Base-by-base conservation (phyloP, 2,113 vertebrate species). In the Gobiocypris rarus region DNA sequence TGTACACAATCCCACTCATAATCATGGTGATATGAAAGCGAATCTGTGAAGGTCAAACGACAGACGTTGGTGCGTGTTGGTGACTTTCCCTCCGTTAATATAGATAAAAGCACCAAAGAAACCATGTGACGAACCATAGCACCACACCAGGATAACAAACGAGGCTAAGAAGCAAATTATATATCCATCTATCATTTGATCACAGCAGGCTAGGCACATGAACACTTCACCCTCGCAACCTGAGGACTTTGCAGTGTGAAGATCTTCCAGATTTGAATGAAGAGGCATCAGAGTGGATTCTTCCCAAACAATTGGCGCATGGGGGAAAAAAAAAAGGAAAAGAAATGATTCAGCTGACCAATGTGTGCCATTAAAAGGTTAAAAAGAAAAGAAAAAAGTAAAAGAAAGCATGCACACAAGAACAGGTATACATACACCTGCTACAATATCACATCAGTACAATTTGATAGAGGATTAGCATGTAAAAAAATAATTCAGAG, bases 401-500 rank as follows among this genome's bases (percentile, higher is more conserved):
- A 82, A 82, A 78, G 34, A 81, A 86, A 73, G 84, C 86, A 87
- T 85, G 86, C 88, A 89, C 71, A 85, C 86, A 78, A 76, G 61
- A 89, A 86, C 85, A 82, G 83, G 56, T 75, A 87, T 84, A 82
- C 69, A 81, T 48, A 87, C 81, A 85, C 77, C 88, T 82, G 84
- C 81, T 85, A 82, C 71, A 81, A 75, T 74, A 83, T 79, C 85
- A 77, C 80, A 86, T 78, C 48, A 82, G 77, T 81, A 85, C 83
- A 84, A 85, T 65, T 58, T 76, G 63, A 83, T 78, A 61, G 71
- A 83, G 76, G 70, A 81, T 84, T 38, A 83, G 80, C 63, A 81
- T 81, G 83, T 81, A 85, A 83, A 71, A 76, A 59, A 26, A 59
- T 43, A 48, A 50, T 26, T 85, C 81, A 88, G 84, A 86, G 84